phyloP scores from a whole-genome alignment of 2,797 vertebrate species.

The Phrynocephalus vlangalii region DNA sequence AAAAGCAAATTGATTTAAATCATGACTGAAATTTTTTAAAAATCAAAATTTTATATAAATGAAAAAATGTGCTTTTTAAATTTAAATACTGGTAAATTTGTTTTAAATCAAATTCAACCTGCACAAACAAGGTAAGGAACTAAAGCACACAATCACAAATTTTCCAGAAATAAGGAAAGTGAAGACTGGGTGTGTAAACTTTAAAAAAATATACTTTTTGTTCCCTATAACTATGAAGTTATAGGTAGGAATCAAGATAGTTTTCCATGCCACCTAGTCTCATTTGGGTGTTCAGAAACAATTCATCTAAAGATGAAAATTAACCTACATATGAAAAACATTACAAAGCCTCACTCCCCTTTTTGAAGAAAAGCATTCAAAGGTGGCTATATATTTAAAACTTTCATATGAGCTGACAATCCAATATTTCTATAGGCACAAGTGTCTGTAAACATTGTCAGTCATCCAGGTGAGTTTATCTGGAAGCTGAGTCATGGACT shows the following conservation, averaged over 20 bases:
- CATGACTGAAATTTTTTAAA: too few relatives aligned
- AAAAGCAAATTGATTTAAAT: too few relatives aligned
- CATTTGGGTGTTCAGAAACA: not conserved
- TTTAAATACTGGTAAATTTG: too few relatives aligned
- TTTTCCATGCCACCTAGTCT: not conserved
- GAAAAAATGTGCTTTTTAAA: too few relatives aligned
- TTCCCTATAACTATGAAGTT: not conserved
- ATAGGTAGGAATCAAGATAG: not conserved
- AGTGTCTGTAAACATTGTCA: too few relatives aligned
- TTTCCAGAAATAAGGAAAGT: not conserved
- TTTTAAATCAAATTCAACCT: too few relatives aligned
- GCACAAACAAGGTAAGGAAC: not conserved
- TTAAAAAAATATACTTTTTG: not conserved
- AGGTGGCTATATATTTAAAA: not conserved
- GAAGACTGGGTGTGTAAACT: not conserved
- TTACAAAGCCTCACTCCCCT: not conserved
- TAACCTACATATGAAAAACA: too few relatives aligned
- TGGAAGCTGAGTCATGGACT: too few relatives aligned
- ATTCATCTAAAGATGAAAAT: not conserved
- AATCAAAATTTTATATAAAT: too few relatives aligned
- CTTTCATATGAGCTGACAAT: not conserved
- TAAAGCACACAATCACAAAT: not conserved
- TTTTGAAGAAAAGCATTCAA: not conserved
- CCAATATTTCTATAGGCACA: not conserved
- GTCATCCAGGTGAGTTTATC: too few relatives aligned